Evolutionary conservation across 2,797 vertebrate species (phyloP).

Genomic region (Takifugu ocellatus): DNA sequence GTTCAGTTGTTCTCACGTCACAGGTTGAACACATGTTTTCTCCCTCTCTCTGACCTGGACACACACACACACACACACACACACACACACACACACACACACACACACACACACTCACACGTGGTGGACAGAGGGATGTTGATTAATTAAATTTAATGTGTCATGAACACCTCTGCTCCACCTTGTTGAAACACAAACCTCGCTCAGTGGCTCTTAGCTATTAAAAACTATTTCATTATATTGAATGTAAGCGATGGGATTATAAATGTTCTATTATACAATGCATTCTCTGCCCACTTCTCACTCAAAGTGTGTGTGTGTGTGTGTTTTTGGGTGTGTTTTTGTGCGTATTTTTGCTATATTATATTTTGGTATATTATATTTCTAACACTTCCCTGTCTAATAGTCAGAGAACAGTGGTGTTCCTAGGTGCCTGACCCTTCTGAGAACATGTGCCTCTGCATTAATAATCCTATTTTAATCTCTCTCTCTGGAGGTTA

Average conservation of each 20-base stretch:
- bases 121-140: slow-evolving; percentile 7
- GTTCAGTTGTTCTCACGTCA: no score
- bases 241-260: not conserved
- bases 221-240: slow-evolving; percentile 10
- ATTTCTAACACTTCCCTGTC: slow-evolving; percentile 1
- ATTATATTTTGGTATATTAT: slow-evolving; percentile 2
- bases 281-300: not conserved
- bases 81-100: no score
- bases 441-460: slow-evolving; percentile 27
- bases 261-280: not conserved
- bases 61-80: not conserved
- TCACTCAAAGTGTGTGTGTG: not conserved
- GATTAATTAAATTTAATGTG: slow-evolving; percentile 20
- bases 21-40: no score
- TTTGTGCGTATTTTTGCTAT: not conserved
- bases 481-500: slow-evolving; percentile 63
- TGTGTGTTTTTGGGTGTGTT: not conserved
- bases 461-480: slow-evolving; percentile 72
- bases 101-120: no score
- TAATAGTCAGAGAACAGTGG: slow-evolving; percentile 11
- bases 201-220: slow-evolving; percentile 8
- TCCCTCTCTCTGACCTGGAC: not conserved
- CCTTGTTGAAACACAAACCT: slow-evolving; percentile 15
- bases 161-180: slow-evolving; percentile 23
- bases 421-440: slow-evolving; percentile 19